Evolutionary conservation across 2,888 invertebrate species (phyloP), one percentile per base, ranked within the genome.

Genomic region (Lingula anatina): DNA sequence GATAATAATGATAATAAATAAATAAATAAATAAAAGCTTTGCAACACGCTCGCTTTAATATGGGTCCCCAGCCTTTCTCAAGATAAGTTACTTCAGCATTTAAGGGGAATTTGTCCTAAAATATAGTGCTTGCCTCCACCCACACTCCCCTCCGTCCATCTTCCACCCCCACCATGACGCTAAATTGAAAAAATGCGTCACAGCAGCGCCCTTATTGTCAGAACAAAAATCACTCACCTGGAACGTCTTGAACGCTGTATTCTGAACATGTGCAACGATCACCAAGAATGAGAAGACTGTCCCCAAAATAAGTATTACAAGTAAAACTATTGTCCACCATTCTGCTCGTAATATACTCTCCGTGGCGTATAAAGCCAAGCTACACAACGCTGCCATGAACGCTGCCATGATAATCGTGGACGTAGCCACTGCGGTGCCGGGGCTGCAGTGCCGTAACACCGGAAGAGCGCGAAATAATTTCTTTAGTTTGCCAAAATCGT

Each of bases 371-470:
- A 5, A 12, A 18, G 75, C 76, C n/a, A n/a, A n/a, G 4, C 58
- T 52, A 47, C 60, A 61, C 28, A 70, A 60, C 7, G 61, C 61
- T 21, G 64, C 49, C 47, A 71, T 65, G 21, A 90, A 80, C 3
- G 85, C 83, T n/a, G 84, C 83, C 52, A 87, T 60, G 9, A 77
- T 31, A 28, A 66, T 59, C 2, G 65, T 64, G n/a, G 86, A 83
- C 24, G 81, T 81, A 0, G 86, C 83, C 0, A 89, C 88, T 0
- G 86, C 87, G 7, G 83, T 81, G 0, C 90, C 90, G 0, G 90
- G 87, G 28, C 86, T 85, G 54, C 86, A 84, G n/a, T 84, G 83
- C 0, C 87, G 87, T 1, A 87, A 80, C 0, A 87, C 85, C 52
- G 86, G 86, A 50, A 92, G 68, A 84, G 88, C 87, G 21, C 84